These are phyloP conservation scores for Mesochorus sp. DNA, from an alignment of 2,888 invertebrate genomes.

Conservation along the genomic window DNA sequence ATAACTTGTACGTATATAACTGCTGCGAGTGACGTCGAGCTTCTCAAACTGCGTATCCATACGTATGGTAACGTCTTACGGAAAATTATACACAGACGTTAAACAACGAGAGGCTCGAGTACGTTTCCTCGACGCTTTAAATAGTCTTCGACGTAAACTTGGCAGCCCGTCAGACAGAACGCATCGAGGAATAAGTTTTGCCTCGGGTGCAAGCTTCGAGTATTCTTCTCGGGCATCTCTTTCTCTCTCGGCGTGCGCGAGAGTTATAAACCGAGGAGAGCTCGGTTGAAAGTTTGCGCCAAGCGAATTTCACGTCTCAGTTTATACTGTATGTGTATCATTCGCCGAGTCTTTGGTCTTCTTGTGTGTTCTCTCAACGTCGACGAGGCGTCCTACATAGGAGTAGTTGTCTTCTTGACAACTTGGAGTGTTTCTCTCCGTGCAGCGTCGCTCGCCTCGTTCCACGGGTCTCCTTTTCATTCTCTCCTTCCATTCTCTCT, in stretches of 20 bases:
- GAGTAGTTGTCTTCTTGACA: constrained; percentile 43
- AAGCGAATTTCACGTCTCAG: constrained; percentile 52
- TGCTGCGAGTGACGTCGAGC: constrained; percentile 25
- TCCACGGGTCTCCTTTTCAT: constrained; percentile 34
- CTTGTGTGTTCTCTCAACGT: constrained; percentile 26
- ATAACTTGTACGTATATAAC: not conserved
- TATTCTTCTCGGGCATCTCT: not conserved
- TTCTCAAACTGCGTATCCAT: constrained; percentile 5
- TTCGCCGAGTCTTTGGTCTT: constrained; percentile 26
- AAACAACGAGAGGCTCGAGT: constrained; percentile 25
- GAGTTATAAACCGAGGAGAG: not conserved
- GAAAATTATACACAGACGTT: not conserved
- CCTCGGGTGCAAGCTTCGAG: constrained; percentile 10
- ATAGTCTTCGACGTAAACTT: constrained; percentile 39
- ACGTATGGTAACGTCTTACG: not conserved
- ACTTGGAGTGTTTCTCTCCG: constrained; percentile 42
- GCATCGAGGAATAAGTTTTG: constrained; percentile 44
- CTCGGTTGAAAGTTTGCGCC: constrained; percentile 33
- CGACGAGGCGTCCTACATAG: constrained; percentile 11
- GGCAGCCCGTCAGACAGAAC: not conserved
- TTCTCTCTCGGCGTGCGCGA: not conserved
- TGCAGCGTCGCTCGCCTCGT: constrained; percentile 1
- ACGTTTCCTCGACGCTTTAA: constrained; percentile 31
- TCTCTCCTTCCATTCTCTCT: constrained; percentile 1
- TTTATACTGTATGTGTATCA: constrained; percentile 15